phyloP scores from a whole-genome alignment of 2,797 vertebrate species.

The Acanthopagrus latus region DNA sequence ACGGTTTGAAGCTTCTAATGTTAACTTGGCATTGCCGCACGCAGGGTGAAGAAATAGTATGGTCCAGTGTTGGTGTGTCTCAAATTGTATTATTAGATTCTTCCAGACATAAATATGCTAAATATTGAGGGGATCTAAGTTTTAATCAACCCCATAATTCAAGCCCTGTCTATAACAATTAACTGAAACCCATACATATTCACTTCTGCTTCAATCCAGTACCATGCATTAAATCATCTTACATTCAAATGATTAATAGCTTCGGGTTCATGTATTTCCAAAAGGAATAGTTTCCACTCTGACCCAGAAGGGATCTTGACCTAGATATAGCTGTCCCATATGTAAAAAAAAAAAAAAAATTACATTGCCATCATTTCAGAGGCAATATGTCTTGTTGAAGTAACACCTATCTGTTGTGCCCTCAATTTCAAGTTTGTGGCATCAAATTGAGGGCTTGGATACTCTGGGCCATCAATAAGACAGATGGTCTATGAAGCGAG shows the following conservation, averaged over 20 bases:
- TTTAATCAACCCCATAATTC: too few species aligned
- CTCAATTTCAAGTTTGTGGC: slow-evolving; percentile 64
- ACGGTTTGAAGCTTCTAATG: too few species aligned
- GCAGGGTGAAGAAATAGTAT: too few species aligned
- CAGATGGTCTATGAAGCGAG: slow-evolving; percentile 46
- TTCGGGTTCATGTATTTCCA: slow-evolving; percentile 30
- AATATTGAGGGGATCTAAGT: too few species aligned
- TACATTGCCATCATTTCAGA: slow-evolving; percentile 38
- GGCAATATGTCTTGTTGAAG: slow-evolving; percentile 51
- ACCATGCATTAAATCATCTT: slow-evolving; percentile 18
- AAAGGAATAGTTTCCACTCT: slow-evolving; percentile 22
- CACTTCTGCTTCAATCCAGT: slow-evolving; percentile 17
- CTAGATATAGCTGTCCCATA: slow-evolving; percentile 49
- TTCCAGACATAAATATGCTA: neutral
- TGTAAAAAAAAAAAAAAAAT: slow-evolving; percentile 29
- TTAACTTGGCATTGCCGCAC: too few species aligned
- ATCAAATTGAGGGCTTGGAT: slow-evolving; percentile 48
- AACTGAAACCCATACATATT: neutral
- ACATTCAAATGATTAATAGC: slow-evolving; percentile 37
- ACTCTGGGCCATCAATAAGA: slow-evolving; percentile 57
- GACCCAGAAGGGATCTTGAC: slow-evolving; percentile 43
- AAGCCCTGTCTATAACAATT: neutral
- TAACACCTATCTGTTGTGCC: slow-evolving; percentile 61
- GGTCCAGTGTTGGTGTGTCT: too few species aligned
- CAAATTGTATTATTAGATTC: too few species aligned